Conservation (phyloP, 2,888 invertebrate species). For the Cactoblastis cactorum region DNA sequence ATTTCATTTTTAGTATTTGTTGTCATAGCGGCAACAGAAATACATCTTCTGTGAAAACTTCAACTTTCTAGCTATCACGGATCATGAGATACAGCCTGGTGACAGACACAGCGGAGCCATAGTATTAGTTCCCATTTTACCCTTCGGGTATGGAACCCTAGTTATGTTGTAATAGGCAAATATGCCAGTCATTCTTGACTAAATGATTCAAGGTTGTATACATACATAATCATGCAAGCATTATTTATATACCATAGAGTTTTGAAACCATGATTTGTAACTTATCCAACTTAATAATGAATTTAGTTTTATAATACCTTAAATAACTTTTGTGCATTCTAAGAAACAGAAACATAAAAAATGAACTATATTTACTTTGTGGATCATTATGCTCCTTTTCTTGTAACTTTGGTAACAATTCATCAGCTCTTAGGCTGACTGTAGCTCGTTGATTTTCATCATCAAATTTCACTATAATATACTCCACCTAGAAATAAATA, state of each 20-base stretch:
- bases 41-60: no score
- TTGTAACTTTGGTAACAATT: conserved; percentile 88
- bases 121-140: no score
- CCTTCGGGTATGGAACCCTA: no score
- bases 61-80: no score
- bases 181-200: conserved; percentile 8
- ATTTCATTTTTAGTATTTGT: no score
- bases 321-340: no score
- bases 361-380: conserved; percentile 72
- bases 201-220: background rate
- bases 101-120: no score
- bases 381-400: conserved; percentile 90
- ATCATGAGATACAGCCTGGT: no score
- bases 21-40: no score
- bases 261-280: background rate
- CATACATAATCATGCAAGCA: background rate
- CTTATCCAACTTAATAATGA: background rate
- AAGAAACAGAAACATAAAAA: background rate
- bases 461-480: conserved; percentile 96
- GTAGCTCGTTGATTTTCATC: conserved; percentile 89
- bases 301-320: background rate
- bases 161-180: conserved; percentile 2
- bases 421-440: conserved; percentile 91
- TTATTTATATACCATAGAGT: background rate
- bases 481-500: conserved; percentile 84